Evolutionary conservation across 2,888 invertebrate genomes (phyloP).

Genomic region (Aphidoletes aphidimyza): DNA sequence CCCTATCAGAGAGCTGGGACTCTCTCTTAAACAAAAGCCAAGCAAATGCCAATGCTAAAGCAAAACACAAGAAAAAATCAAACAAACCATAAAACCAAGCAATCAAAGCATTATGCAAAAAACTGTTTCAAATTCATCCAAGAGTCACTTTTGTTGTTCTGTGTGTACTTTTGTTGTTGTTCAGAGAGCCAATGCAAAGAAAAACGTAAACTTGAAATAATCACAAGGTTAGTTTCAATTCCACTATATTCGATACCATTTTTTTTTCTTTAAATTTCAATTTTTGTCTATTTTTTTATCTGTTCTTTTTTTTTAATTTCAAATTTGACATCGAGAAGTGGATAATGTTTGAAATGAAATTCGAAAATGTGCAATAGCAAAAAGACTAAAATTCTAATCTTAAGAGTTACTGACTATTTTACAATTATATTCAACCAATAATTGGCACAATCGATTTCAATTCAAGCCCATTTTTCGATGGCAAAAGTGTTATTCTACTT

Average conservation of each 20-base stretch:
- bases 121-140: slow-evolving; percentile 52
- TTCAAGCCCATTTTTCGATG: not conserved
- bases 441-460: no score
- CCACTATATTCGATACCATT: slow-evolving; percentile 47
- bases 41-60: slow-evolving; percentile 45
- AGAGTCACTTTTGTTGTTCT: slow-evolving; percentile 54
- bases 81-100: slow-evolving; percentile 34
- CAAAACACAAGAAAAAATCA: not conserved
- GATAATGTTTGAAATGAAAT: not conserved
- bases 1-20: slow-evolving; percentile 97
- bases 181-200: slow-evolving; percentile 21
- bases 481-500: not conserved
- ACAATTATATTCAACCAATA: no score
- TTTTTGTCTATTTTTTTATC: not conserved
- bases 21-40: slow-evolving; percentile 70
- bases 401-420: no score
- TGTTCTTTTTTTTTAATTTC: not conserved
- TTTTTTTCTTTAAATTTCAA: no score
- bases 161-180: slow-evolving; percentile 54
- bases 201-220: slow-evolving; percentile 30
- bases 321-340: not conserved
- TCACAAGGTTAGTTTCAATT: slow-evolving; percentile 55
- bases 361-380: not conserved
- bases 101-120: slow-evolving; percentile 44
- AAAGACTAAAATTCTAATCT: no score